These are phyloP conservation scores for Austrofundulus limnaeus DNA, from an alignment of 2,113 vertebrate species.

Conservation along the genomic window DNA sequence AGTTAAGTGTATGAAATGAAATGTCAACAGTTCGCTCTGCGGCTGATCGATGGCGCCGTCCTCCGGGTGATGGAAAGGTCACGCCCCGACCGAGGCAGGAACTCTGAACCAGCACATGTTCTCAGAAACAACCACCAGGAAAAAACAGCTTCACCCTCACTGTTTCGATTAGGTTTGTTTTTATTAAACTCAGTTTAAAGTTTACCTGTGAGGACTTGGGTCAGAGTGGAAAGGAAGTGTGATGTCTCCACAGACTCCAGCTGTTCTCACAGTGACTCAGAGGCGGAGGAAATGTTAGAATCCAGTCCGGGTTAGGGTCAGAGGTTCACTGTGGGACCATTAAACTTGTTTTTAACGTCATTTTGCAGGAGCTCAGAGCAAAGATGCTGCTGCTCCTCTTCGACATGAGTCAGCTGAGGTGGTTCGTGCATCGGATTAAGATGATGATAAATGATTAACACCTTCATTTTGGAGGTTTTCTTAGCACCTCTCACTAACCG, in stretches of 20 bases:
- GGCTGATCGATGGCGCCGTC: neutral
- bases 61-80: neutral
- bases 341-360: too few species aligned
- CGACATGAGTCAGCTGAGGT: too few species aligned
- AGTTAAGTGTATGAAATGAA: neutral
- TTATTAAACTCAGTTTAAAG: neutral
- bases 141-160: too few species aligned
- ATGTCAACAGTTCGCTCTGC: neutral
- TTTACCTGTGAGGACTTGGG: neutral
- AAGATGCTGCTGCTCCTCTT: too few species aligned
- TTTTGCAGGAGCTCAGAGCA: too few species aligned
- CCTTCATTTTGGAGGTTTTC: too few species aligned
- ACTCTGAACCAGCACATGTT: neutral
- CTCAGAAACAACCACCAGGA: too few species aligned
- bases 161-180: neutral
- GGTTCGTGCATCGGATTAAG: too few species aligned
- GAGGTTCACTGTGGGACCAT: too few species aligned
- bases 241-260: neutral
- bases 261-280: neutral
- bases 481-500: too few species aligned
- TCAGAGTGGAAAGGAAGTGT: neutral
- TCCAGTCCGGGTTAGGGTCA: neutral
- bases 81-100: neutral
- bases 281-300: neutral
- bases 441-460: too few species aligned